These are phyloP conservation scores for Perca fluviatilis DNA, from an alignment of 2,113 vertebrate genomes.

Conservation along the genomic window DNA sequence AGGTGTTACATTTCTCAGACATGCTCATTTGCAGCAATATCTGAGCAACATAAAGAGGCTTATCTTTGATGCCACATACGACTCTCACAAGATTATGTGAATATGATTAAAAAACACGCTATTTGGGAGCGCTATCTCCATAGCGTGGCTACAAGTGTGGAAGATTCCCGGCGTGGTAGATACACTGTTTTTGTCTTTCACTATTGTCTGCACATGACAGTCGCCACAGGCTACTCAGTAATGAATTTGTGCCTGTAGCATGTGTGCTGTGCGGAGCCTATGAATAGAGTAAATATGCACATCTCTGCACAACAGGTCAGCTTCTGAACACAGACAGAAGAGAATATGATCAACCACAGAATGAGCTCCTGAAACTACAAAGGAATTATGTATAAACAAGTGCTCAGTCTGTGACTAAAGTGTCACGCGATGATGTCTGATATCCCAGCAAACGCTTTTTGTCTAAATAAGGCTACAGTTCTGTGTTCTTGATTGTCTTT, in stretches of 20 bases:
- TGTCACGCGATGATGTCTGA: slow-evolving; percentile 73
- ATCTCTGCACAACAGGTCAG: slow-evolving; percentile 83
- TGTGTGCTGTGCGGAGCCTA: slow-evolving; percentile 72
- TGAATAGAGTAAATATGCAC: slow-evolving; percentile 83
- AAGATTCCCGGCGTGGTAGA: slow-evolving; percentile 65
- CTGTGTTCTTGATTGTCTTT: slow-evolving; percentile 72
- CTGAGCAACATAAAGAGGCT: slow-evolving; percentile 77
- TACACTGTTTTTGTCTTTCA: slow-evolving; percentile 73
- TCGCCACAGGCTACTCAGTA: slow-evolving; percentile 83
- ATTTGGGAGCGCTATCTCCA: slow-evolving; percentile 36
- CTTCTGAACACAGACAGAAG: slow-evolving; percentile 68
- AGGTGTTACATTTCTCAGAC: slow-evolving; percentile 83
- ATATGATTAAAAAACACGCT: slow-evolving; percentile 70
- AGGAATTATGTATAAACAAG: slow-evolving; percentile 80
- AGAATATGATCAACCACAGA: slow-evolving; percentile 73
- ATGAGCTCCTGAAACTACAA: slow-evolving; percentile 75
- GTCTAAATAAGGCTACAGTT: slow-evolving; percentile 75
- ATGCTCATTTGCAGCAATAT: slow-evolving; percentile 79
- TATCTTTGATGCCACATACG: slow-evolving; percentile 71
- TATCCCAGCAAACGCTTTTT: slow-evolving; percentile 71
- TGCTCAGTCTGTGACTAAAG: slow-evolving; percentile 63
- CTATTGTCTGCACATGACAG: slow-evolving; percentile 82
- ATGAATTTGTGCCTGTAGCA: slow-evolving; percentile 83
- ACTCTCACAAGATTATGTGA: slow-evolving; percentile 74
- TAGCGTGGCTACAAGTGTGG: slow-evolving; percentile 77